Percentiles rank a stretch among this genome's conserved stretches.
Evolutionary conservation across 2,888 invertebrate species (phyloP).

Genomic region (Oscheius sp.): DNA sequence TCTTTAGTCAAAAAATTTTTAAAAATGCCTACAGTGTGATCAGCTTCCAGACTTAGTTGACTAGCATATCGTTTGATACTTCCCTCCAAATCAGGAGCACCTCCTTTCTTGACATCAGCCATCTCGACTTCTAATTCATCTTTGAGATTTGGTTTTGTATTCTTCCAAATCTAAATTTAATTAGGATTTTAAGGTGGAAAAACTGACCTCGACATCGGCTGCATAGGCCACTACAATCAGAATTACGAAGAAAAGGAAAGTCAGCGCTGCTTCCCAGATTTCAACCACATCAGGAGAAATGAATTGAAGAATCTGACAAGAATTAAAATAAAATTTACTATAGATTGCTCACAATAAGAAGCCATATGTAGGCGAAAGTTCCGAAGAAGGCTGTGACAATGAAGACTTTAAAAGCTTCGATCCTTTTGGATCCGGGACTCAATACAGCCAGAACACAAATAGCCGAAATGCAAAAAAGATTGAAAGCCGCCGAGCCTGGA

Average conservation of each 20-base stretch:
- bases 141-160: conserved; percentile 31
- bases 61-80: conserved; percentile 46
- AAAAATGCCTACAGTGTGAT: conserved; percentile 21
- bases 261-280: conserved; percentile 76
- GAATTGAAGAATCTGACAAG: conserved; percentile 36
- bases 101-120: conserved; percentile 17
- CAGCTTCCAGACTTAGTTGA: conserved; percentile 23
- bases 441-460: conserved; percentile 73
- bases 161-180: conserved; percentile 33
- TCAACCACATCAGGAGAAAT: conserved; percentile 54
- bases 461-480: conserved; percentile 75
- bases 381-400: conserved; percentile 71
- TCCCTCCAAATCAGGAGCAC: conserved; percentile 17
- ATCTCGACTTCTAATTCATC: conserved; percentile 39
- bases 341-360: conserved; percentile 71
- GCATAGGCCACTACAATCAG: conserved; percentile 75
- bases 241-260: conserved; percentile 75
- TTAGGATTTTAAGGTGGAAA: not conserved
- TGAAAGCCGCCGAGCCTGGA: conserved; percentile 75
- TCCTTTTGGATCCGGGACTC: conserved; percentile 37
- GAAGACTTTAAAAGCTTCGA: conserved; percentile 71
- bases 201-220: conserved; percentile 72
- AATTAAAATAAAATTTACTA: not conserved
- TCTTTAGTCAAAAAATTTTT: not conserved
- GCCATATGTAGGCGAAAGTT: conserved; percentile 77